phyloP scores from a whole-genome alignment of 2,797 vertebrate species.

The Thamnophis elegans region DNA sequence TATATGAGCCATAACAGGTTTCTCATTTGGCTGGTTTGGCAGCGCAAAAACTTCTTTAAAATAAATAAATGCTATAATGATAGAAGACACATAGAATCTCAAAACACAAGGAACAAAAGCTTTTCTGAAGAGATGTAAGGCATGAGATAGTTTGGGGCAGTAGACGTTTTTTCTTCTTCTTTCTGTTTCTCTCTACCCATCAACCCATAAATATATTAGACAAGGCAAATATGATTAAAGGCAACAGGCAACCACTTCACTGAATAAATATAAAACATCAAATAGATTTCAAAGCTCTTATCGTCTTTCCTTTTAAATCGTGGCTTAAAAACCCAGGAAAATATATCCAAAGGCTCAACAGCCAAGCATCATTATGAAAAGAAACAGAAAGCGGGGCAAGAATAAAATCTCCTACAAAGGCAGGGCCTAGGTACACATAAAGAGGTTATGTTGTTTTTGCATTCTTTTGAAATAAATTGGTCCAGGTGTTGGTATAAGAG shows the following conservation, averaged over 20 bases:
- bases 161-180: constrained; percentile 17
- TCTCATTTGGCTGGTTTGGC: background rate
- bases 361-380: constrained; percentile 24
- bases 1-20: background rate
- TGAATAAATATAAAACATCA: constrained; percentile 49
- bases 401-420: background rate
- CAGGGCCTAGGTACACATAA: background rate
- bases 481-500: background rate
- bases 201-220: constrained; percentile 15
- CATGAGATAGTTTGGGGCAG: accelerated
- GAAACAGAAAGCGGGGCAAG: background rate
- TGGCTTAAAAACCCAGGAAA: constrained; percentile 38
- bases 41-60: background rate
- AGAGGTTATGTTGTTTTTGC: constrained; percentile 1
- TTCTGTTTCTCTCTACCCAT: constrained; percentile 31
- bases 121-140: background rate
- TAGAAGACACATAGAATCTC: background rate
- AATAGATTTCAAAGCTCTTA: constrained; percentile 27
- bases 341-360: constrained; percentile 29
- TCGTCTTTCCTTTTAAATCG: constrained; percentile 28
- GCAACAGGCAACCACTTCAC: constrained; percentile 24
- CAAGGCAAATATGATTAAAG: constrained; percentile 48
- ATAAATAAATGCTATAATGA: background rate
- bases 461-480: constrained; percentile 3
- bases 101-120: constrained; percentile 1